Conservation (phyloP, 2,797 vertebrate species). For the Podarcis siculus region DNA sequence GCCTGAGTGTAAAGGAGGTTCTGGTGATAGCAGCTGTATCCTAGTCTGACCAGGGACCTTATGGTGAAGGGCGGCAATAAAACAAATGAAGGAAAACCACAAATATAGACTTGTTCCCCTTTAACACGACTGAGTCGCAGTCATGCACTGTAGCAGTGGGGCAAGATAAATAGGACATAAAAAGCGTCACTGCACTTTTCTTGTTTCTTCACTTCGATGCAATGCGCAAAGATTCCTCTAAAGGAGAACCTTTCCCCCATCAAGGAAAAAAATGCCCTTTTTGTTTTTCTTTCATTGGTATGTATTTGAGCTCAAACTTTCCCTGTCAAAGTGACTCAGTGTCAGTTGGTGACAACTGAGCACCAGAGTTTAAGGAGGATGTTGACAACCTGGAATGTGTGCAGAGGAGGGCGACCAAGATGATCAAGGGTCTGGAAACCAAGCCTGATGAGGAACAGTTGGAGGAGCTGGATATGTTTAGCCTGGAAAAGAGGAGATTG, state of each 20-base stretch:
- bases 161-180: not conserved
- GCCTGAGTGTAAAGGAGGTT: not conserved
- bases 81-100: no score
- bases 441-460: no score
- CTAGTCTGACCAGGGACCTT: not conserved
- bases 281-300: not conserved
- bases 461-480: no score
- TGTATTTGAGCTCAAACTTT: not conserved
- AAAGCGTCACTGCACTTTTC: not conserved
- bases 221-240: not conserved
- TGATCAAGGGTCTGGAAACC: no score
- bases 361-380: no score
- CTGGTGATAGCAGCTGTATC: not conserved
- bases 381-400: not conserved
- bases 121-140: not conserved
- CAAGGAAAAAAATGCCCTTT: not conserved
- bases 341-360: not conserved
- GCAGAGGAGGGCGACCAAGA: no score
- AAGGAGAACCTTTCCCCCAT: not conserved
- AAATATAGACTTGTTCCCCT: not conserved
- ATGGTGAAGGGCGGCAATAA: no score
- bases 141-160: not conserved
- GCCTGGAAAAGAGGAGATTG: no score
- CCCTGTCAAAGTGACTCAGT: not conserved
- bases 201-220: not conserved